Percentiles rank a stretch among this genome's conserved stretches.
Conservation (phyloP, 2,113 vertebrate genomes). For the Martes martes region DNA sequence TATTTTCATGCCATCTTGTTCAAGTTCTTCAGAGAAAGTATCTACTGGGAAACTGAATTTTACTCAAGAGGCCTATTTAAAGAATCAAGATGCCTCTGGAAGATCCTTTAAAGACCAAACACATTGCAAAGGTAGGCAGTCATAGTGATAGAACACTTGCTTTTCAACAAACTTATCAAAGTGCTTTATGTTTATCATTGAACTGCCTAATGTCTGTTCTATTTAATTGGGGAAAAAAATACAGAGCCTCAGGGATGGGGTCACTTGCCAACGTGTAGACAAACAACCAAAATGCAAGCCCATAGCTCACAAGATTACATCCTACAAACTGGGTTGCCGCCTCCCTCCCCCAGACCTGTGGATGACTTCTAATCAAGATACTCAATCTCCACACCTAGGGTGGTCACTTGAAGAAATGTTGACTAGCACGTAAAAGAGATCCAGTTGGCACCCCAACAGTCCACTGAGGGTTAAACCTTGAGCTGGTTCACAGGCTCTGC, state of each 20-base stretch:
- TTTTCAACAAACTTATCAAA: not conserved
- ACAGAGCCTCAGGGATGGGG: not conserved
- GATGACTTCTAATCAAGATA: not conserved
- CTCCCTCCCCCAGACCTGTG: not conserved
- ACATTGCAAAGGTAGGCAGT: not conserved
- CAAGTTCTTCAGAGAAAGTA: conserved; percentile 46
- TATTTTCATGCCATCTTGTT: conserved; percentile 1
- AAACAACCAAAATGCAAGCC: not conserved
- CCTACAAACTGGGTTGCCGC: not conserved
- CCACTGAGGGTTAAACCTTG: fast-evolving
- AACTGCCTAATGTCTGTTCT: not conserved
- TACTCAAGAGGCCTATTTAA: conserved; percentile 32
- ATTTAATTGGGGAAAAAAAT: not conserved
- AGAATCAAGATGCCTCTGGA: not conserved
- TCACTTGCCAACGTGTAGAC: not conserved
- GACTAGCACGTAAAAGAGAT: no score
- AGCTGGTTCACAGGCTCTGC: not conserved
- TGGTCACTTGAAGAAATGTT: not conserved
- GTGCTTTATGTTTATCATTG: not conserved
- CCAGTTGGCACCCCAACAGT: not conserved
- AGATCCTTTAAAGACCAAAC: not conserved
- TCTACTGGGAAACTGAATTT: not conserved
- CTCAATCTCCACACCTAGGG: not conserved
- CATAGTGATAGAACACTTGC: not conserved
- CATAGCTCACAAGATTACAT: not conserved